Evolutionary conservation across 2,113 vertebrate genomes (phyloP), one percentile per base, ranked within the genome.

Genomic region (Microtus montanus): DNA sequence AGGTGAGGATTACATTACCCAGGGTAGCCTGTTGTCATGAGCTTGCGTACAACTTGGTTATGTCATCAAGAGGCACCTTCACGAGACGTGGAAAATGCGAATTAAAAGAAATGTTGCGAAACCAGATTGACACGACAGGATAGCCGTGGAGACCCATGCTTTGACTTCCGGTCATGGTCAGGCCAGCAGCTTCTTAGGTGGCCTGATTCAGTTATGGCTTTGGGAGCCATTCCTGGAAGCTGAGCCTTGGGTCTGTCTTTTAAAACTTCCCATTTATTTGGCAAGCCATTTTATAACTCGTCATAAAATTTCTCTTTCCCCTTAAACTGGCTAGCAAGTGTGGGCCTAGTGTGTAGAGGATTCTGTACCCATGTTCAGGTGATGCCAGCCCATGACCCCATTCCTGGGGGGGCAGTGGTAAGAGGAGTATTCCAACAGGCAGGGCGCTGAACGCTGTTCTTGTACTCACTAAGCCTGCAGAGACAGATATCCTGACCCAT

Each of bases 191-290:
- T 83, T 78, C 54, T n/a, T 89, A 74, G 79, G 87, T 96, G 92
- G 74, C 70, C 84, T 87, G 74, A 78, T 93, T 95, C 73, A 89
- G 49, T 68, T 75, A 49, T 8, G 44, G 66, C 83, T 91, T 92
- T 94, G 87, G 86, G 83, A 93, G 78, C 35, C n/a, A 78, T 89
- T 96, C 63, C 70, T 95, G 66, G 30, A 87, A 86, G 20, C 38
- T 58, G 73, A 75, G 15, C 47, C 64, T 95, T 93, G 58, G 92
- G 70, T 89, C 28, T 87, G 64, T 85, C 82, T 66, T 90, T 95
- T 80, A 2, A 28, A 80, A 87, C 90, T 89, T 83, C 33, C 35
- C 52, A 15, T 87, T 80, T 86, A 35, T 47, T 95, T 95, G 87
- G 83, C 83, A 89, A 86, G 7, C 9, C 19, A 73, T 94, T 94